Conservation (phyloP, 2,888 invertebrate genomes). For the Yponomeuta malinellus region DNA sequence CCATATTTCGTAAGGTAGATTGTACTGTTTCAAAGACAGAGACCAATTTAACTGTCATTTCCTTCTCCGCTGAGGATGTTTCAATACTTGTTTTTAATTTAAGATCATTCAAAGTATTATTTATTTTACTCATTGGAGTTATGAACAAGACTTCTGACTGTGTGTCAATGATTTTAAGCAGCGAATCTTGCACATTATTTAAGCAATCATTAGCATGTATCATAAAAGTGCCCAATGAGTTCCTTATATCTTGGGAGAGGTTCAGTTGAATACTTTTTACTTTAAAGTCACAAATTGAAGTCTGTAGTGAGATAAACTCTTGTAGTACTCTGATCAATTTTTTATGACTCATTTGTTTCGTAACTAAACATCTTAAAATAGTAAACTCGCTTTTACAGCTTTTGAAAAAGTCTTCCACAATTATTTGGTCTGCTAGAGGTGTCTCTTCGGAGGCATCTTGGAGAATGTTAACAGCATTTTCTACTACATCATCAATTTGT, state of each 20-base stretch:
- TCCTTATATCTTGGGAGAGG: conserved; percentile 38
- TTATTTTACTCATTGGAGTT: conserved; percentile 33
- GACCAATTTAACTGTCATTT: conserved; percentile 25
- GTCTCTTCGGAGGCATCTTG: conserved; percentile 41
- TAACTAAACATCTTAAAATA: conserved; percentile 43
- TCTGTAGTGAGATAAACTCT: conserved; percentile 45
- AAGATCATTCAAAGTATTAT: conserved; percentile 24
- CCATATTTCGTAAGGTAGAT: conserved; percentile 30
- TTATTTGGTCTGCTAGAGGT: conserved; percentile 41
- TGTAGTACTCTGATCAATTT: conserved; percentile 54
- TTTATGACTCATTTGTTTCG: conserved; percentile 47
- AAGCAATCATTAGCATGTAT: conserved; percentile 42
- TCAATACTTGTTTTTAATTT: conserved; percentile 24
- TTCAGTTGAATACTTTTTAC: conserved; percentile 30
- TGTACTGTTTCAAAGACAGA: conserved; percentile 30
- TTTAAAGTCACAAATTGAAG: conserved; percentile 42
- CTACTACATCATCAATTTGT: conserved; percentile 45
- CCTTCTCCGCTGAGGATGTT: conserved; percentile 25
- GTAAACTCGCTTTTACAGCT: conserved; percentile 51
- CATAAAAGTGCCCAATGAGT: conserved; percentile 39
- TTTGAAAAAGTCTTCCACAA: conserved; percentile 50
- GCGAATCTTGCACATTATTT: conserved; percentile 35
- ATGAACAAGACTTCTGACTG: conserved; percentile 43
- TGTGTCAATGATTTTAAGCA: conserved; percentile 42
- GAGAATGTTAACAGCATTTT: conserved; percentile 43